Percentiles rank a stretch among this genome's conserved stretches.
Conservation (phyloP, 2,888 invertebrate genomes). For the Hypsopygia costalis region DNA sequence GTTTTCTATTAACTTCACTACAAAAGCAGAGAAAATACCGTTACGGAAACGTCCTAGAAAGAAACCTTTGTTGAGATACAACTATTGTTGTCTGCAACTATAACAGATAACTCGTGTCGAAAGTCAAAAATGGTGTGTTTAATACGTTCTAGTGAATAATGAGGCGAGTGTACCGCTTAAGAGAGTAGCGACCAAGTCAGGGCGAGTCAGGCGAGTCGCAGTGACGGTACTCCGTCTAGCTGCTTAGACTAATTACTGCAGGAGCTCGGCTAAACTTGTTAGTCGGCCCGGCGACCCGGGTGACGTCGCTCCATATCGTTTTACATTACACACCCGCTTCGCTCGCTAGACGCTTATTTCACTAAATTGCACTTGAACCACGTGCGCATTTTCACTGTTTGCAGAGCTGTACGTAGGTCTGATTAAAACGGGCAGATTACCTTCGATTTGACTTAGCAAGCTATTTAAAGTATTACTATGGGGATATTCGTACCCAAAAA, state of each 20-base stretch:
- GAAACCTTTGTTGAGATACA: conserved; percentile 61
- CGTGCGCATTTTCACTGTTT: conserved; percentile 25
- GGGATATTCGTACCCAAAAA: too few relatives aligned
- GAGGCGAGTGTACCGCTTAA: conserved; percentile 36
- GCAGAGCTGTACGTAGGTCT: conserved; percentile 9
- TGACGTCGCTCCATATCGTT: conserved; percentile 33
- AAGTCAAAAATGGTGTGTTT: conserved; percentile 31
- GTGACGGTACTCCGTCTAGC: conserved; percentile 45
- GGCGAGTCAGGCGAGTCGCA: conserved; percentile 38
- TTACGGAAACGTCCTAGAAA: conserved; percentile 63
- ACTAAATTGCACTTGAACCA: conserved; percentile 38
- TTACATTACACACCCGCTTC: conserved; percentile 29
- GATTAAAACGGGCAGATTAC: conserved; percentile 4
- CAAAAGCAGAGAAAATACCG: conserved; percentile 60
- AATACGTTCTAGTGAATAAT: conserved; percentile 37
- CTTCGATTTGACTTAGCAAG: conserved; percentile 1
- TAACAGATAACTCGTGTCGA: conserved; percentile 45
- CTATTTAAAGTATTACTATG: too few relatives aligned
- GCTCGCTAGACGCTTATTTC: conserved; percentile 33
- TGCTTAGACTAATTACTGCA: conserved; percentile 71
- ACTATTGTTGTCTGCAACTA: conserved; percentile 57
- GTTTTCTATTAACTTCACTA: conserved; percentile 56
- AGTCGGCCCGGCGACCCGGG: conserved; percentile 35
- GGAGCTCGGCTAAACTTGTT: conserved; percentile 63
- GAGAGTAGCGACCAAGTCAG: conserved; percentile 43